These are phyloP conservation scores for Trichopria drosophilae DNA, from an alignment of 2,888 invertebrate species.

Conservation along the genomic window DNA sequence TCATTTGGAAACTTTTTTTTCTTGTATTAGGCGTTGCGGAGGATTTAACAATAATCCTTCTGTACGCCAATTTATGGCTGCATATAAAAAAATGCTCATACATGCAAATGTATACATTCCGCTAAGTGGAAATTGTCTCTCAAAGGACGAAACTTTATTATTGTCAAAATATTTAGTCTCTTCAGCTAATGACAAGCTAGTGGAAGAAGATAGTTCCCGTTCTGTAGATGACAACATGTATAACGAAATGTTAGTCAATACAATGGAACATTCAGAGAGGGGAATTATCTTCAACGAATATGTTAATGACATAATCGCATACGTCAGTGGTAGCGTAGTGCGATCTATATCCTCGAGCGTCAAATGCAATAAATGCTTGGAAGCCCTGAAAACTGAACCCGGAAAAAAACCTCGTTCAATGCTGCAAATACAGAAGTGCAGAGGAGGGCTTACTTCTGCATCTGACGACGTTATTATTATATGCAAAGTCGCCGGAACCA, in stretches of 20 bases:
- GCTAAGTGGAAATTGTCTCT: slow-evolving; percentile 10
- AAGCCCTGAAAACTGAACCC: neutral
- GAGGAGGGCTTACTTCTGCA: neutral
- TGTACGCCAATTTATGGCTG: slow-evolving; percentile 26
- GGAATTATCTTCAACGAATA: slow-evolving; percentile 1
- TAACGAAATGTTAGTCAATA: neutral
- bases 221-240: neutral
- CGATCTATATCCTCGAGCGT: neutral
- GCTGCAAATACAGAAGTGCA: slow-evolving; percentile 2
- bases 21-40: slow-evolving; percentile 23
- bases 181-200: neutral
- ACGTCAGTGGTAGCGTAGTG: slow-evolving; percentile 5
- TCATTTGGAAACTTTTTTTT: slow-evolving; percentile 31
- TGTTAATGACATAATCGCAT: neutral
- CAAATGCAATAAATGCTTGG: neutral
- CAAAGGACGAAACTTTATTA: slow-evolving; percentile 12
- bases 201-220: neutral
- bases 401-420: neutral
- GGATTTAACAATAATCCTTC: slow-evolving; percentile 34
- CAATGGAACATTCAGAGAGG: no score
- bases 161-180: no score
- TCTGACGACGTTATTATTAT: neutral
- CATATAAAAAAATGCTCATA: slow-evolving; percentile 26
- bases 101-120: slow-evolving; percentile 27
- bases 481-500: neutral